Conservation (phyloP, 2,888 invertebrate genomes). For the Andrena fulva region DNA sequence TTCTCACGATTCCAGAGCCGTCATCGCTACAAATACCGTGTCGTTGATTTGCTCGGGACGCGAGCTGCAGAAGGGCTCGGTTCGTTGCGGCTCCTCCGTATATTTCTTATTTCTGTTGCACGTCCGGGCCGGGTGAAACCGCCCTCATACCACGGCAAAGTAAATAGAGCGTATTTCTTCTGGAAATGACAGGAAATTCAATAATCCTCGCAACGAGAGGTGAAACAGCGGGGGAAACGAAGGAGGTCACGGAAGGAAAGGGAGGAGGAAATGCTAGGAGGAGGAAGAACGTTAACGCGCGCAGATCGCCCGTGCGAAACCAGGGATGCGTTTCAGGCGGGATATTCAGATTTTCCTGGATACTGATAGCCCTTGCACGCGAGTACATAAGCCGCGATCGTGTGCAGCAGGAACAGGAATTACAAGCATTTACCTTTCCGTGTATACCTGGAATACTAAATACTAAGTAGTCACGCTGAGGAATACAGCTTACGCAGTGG, state of each 20-base stretch:
- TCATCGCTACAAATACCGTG: constrained; percentile 54
- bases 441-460: neutral
- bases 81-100: constrained; percentile 62
- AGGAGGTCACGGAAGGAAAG: constrained; percentile 45
- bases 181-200: constrained; percentile 83
- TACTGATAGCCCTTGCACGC: constrained; percentile 24
- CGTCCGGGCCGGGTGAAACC: constrained; percentile 61
- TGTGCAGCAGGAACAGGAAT: constrained; percentile 12
- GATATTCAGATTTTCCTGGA: constrained; percentile 40
- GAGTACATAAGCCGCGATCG: constrained; percentile 7
- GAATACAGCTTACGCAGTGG: neutral
- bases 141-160: constrained; percentile 66
- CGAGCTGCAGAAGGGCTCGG: constrained; percentile 42
- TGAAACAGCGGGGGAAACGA: constrained; percentile 53
- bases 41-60: constrained; percentile 54
- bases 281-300: constrained; percentile 37
- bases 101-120: constrained; percentile 73
- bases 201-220: constrained; percentile 80
- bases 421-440: neutral
- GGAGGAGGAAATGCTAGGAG: constrained; percentile 1
- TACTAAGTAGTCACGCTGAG: neutral
- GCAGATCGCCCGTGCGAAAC: constrained; percentile 37
- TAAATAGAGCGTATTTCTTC: constrained; percentile 83
- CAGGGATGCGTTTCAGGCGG: constrained; percentile 28
- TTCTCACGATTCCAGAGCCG: constrained; percentile 45